Evolutionary conservation across 2,113 vertebrate genomes (phyloP), one percentile per base, ranked within the genome.

Genomic region (Pedionomus torquatus): DNA sequence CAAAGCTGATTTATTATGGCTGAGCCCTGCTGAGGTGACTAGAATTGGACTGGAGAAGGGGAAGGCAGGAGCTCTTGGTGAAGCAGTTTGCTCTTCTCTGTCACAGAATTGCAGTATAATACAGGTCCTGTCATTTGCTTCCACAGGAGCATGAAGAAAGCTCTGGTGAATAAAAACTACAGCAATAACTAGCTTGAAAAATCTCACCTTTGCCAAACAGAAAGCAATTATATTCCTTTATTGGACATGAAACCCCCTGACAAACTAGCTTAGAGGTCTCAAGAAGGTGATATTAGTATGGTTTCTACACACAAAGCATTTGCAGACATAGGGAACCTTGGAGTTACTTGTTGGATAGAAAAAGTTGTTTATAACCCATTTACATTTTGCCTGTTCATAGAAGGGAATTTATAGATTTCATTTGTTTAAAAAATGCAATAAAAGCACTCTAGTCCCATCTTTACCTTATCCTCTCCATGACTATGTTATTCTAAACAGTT

Each of bases 1-100:
- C 79, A 95, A 88, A 96, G 90, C 92, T 96, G 96, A 98, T 98
- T 98, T 97, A 95, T 96, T 95, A 84, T 60, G 76, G 88, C 84
- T 88, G 87, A 83, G 94, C 92, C 68, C 79, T 89, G 83, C 94
- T 91, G 95, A 97, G 97, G 95, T 96, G 97, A 98, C 97, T 95
- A 65, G 93, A 83, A 95, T 68, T 91, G 78, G 83, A 91, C 37
- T 16, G 25, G 21, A 16, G 92, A 96, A 95, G 82, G 87, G 87
- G 74, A 96, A 95, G 46, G 83, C 78, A 94, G 87, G 72, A 94
- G 61, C 92, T 94, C 68, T 25, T 82, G 65, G 71, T 85, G 94
- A 88, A 94, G 64, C n/a, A 39, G 44, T 84, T 95, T 89, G 51
- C 63, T 87, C 58, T 58, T 92, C 33, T 89, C 44, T 2, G 7